Evolutionary conservation across 2,888 invertebrate species (phyloP), one percentile per base, ranked within the genome.

Genomic region (Dascillus cervinus): DNA sequence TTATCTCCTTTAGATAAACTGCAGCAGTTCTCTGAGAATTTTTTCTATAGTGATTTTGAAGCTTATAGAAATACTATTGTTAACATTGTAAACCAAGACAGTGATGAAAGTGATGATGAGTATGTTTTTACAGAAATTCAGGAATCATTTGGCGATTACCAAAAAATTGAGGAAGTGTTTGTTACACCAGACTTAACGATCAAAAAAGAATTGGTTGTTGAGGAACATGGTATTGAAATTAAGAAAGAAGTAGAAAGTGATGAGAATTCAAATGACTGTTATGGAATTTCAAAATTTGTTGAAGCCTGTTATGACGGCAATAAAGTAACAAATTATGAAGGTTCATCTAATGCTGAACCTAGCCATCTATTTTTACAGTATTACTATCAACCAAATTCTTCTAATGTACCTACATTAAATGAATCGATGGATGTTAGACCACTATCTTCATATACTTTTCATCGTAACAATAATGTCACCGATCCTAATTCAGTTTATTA

Each of bases 61-160:
- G 58, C 59, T 13, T 64, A 60, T 31, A 49, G 52, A 37, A 52
- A 60, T 33, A 60, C 58, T 10, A 55, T 64, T 15, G 42, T 61
- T 9, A 25, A 34, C 17, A 20, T 32, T 13, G 8, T 22, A 11
- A 34, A 40, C 15, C 32, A 19, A 11, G 13, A 32, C 2, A 32
- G 37, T 10, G 28, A 17, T 12, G 40, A 40, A 4, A 29, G 31
- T 15, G 30, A 30, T 14, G 40, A 40, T 6, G 37, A 40, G 4
- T 32, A 37, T 36, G 46, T 60, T 30, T 56, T 60, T 28, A 56
- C 60, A 29, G 52, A 56, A 29, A 45, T 55, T 40, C 46, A 51
- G 29, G 47, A 52, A 27, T 43, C 41, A 29, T 32, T 43, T 12
- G 43, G 42, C 13, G 52, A 55, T 11, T 50, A 42, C 33, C 55